Evolutionary conservation across 1,140 invertebrate genomes (phyloP), one percentile per base, ranked within the genome.

Genomic region (Cryptotermes secundus): DNA sequence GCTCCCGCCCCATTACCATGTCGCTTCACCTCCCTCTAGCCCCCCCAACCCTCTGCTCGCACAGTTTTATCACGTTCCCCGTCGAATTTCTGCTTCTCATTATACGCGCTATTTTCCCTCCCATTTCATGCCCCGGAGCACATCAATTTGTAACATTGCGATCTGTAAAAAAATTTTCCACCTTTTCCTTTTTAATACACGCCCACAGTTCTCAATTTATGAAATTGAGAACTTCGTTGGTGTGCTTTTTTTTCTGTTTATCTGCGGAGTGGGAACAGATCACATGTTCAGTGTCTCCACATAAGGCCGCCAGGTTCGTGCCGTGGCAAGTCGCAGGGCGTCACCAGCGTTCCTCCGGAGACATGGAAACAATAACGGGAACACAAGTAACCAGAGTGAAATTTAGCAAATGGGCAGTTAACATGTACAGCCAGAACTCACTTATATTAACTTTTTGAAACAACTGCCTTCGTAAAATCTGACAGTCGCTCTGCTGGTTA

Each of bases 111-210:
- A 72, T 72, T 72, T 72, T 72, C 59, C 59, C 31, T 72, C 59
- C 59, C 59, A 72, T 72, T 72, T 72, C 26, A 72, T 72, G 31
- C 26, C 59, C 59, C 26, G 26, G 6, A 72, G 59, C 59, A 31
- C 59, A 72, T 72, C 59, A 72, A 72, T 72, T 72, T 72, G 59
- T 72, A 72, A 72, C 59, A 72, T 72, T 72, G 59, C 59, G 26
- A 26, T 72, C n/a, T 72, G 59, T 7, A n/a, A 72, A 59, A 59
- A 59, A 72, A 31, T n/a, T n/a, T 72, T n/a, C 59, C n/a, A 26
- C 59, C 31, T 4, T n/a, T 31, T n/a, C 7, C 31, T 72, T 72
- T 72, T 72, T 72, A 31, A 31, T 72, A 31, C 59, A 72, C 26
- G 59, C 59, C 59, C n/a, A 26, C 59, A 72, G 59, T 72, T 31